phyloP scores from a whole-genome alignment of 2,888 invertebrate genomes.

The Erpobdella octoculata region DNA sequence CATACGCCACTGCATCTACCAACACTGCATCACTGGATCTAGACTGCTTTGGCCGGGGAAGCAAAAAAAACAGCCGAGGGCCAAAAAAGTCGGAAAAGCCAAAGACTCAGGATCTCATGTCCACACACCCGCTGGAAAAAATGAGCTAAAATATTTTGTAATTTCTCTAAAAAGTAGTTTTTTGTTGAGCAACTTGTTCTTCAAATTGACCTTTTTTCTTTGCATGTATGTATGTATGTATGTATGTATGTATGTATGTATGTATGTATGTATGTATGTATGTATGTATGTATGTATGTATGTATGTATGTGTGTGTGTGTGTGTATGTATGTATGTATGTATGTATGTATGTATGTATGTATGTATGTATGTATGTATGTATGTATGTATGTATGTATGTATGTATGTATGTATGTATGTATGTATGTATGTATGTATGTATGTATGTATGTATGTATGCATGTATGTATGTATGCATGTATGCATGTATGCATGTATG shows the following conservation, averaged over 20 bases:
- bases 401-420: slow-evolving; percentile 1
- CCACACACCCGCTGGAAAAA: no score
- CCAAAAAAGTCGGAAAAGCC: no score
- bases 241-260: not conserved
- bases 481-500: slow-evolving; percentile 1
- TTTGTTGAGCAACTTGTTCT: no score
- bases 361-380: not conserved
- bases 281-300: not conserved
- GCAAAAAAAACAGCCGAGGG: no score
- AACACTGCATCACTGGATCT: no score
- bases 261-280: not conserved
- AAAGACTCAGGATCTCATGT: no score
- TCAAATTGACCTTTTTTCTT: no score
- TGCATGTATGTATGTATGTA: no score
- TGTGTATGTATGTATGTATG: not conserved
- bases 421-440: slow-evolving; percentile 1
- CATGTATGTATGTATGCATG: slow-evolving; percentile 1
- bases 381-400: not conserved
- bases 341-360: not conserved
- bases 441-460: slow-evolving; percentile 1
- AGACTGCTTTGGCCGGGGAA: no score
- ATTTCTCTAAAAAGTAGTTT: no score
- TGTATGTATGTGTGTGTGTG: slow-evolving; percentile 6
- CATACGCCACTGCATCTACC: no score
- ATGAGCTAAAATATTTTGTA: no score